phyloP scores from a whole-genome alignment of 2,888 invertebrate species.

The Drosophila mimetica region DNA sequence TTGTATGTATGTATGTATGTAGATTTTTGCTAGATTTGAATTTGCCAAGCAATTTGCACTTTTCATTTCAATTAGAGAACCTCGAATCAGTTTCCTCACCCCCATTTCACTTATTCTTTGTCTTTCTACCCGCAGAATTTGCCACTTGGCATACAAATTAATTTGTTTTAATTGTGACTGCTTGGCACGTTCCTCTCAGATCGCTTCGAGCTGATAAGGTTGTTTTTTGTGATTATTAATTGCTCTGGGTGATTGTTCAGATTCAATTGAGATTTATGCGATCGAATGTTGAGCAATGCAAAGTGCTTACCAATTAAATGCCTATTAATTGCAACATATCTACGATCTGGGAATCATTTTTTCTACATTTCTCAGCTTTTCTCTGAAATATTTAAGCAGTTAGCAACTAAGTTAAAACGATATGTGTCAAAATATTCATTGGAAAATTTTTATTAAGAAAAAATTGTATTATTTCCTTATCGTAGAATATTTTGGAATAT shows the following conservation, averaged over 20 bases:
- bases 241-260: slow-evolving; percentile 60
- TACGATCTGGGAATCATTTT: slow-evolving; percentile 2
- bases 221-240: slow-evolving; percentile 55
- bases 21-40: not conserved
- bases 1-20: not conserved
- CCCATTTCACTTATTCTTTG: slow-evolving; percentile 1
- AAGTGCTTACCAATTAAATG: slow-evolving; percentile 52
- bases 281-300: slow-evolving; percentile 15
- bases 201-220: slow-evolving; percentile 48
- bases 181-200: slow-evolving; percentile 54
- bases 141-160: slow-evolving; percentile 64
- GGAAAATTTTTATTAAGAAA: not conserved
- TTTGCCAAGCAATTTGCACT: slow-evolving; percentile 5
- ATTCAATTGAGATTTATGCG: slow-evolving; percentile 65
- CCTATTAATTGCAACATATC: slow-evolving; percentile 27
- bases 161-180: slow-evolving; percentile 55
- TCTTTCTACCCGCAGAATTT: slow-evolving; percentile 23
- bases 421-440: slow-evolving; percentile 17
- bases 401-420: slow-evolving; percentile 1
- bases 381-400: not conserved
- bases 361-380: too few species aligned
- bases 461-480: too few species aligned
- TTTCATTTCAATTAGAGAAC: slow-evolving; percentile 15
- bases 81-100: slow-evolving; percentile 1
- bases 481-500: slow-evolving; percentile 5